Percentiles rank a stretch among this genome's conserved stretches.
These are phyloP conservation scores for Polydrusus cervinus DNA, from an alignment of 2,888 invertebrate genomes.

Conservation along the genomic window DNA sequence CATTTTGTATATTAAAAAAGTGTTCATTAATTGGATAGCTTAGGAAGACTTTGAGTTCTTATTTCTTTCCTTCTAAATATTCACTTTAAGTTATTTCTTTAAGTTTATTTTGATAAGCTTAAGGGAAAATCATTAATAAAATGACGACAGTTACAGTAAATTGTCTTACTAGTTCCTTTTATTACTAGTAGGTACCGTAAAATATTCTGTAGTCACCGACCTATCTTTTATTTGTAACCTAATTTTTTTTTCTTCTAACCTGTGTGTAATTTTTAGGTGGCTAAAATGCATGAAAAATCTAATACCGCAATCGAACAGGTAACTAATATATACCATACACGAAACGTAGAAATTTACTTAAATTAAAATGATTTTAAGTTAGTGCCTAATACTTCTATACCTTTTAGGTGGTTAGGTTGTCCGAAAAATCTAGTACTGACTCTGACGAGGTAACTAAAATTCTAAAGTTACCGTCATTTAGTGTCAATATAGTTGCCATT, in stretches of 20 bases:
- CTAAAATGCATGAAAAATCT: conserved; percentile 55
- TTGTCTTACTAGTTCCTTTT: no score
- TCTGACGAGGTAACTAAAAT: conserved; percentile 47
- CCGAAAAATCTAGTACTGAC: conserved; percentile 35
- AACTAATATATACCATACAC: conserved; percentile 27
- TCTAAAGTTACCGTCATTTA: conserved; percentile 11
- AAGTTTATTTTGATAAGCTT: no score
- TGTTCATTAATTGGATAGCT: no score
- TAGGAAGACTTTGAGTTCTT: no score
- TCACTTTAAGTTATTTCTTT: no score
- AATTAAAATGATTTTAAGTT: not conserved
- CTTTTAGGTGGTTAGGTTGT: conserved; percentile 44
- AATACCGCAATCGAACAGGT: conserved; percentile 48
- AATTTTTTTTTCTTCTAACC: conserved; percentile 20
- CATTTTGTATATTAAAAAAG: no score
- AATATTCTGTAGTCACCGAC: not conserved
- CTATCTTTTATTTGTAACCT: not conserved
- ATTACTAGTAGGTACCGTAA: not conserved
- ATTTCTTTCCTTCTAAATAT: no score
- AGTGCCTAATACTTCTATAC: conserved; percentile 11
- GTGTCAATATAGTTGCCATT: conserved; percentile 8
- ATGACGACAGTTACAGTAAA: no score
- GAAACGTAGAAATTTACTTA: not conserved
- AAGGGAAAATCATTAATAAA: no score
- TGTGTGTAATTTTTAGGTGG: conserved; percentile 51